These are phyloP conservation scores for Callimorpha dominula DNA, from an alignment of 2,888 invertebrate genomes.

Conservation along the genomic window DNA sequence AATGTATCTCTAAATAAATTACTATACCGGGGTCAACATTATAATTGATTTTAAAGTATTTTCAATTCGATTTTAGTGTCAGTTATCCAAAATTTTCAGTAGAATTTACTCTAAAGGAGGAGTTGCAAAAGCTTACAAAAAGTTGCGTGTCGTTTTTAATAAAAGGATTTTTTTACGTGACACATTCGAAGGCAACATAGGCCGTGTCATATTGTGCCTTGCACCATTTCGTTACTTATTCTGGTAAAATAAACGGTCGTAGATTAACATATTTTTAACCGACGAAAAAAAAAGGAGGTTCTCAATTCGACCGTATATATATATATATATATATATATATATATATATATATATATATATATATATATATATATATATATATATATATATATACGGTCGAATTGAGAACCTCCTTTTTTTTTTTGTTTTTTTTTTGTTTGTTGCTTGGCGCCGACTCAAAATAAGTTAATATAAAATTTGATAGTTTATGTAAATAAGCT, in stretches of 20 bases:
- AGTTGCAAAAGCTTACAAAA: slow-evolving; percentile 25
- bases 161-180: slow-evolving; percentile 25
- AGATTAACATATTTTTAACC: neutral
- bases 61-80: neutral
- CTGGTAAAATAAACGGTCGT: neutral
- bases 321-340: too few species aligned
- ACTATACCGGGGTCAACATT: neutral
- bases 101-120: neutral
- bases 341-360: too few species aligned
- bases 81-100: too few species aligned
- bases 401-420: too few species aligned
- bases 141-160: slow-evolving; percentile 47
- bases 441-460: too few species aligned
- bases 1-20: neutral
- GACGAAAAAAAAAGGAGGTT: too few species aligned
- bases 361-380: too few species aligned
- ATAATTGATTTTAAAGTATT: neutral
- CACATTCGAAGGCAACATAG: slow-evolving; percentile 15
- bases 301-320: too few species aligned
- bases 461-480: too few species aligned
- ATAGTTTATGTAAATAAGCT: too few species aligned
- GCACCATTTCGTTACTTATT: slow-evolving; percentile 17
- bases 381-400: too few species aligned
- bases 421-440: too few species aligned
- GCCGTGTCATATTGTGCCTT: slow-evolving; percentile 49